A percentile compares a stretch with the other conserved stretches of the same genome.
Evolutionary conservation across 1,140 invertebrate species (phyloP).

Genomic region (Caerostris extrusa): DNA sequence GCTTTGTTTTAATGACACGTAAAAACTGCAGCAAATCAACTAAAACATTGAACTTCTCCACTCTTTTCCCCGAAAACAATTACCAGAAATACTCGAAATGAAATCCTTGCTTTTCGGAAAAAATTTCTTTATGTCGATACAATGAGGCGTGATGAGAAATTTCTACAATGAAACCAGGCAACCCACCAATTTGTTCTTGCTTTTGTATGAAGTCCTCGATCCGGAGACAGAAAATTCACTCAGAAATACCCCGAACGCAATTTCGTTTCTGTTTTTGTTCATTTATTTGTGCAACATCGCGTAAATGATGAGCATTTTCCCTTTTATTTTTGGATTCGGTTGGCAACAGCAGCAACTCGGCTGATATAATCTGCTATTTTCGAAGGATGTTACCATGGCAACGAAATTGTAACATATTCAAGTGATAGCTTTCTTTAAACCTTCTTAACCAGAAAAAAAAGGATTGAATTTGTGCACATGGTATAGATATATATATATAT

Average conservation of each 20-base stretch:
- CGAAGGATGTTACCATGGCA: background rate
- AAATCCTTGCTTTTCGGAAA: too few relatives aligned
- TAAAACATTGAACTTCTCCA: too few relatives aligned
- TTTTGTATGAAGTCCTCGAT: background rate
- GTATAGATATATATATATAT: background rate
- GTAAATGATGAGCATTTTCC: slow-evolving; percentile 18
- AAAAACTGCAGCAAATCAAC: too few relatives aligned
- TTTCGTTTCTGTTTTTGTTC: slow-evolving; percentile 3
- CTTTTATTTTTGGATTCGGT: background rate
- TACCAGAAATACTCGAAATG: too few relatives aligned
- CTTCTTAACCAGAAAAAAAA: background rate
- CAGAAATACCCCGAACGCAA: background rate
- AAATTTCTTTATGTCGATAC: background rate
- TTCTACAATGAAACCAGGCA: background rate
- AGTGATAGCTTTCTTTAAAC: slow-evolving; percentile 19
- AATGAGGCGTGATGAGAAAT: background rate
- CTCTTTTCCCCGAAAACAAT: too few relatives aligned
- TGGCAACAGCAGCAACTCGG: background rate
- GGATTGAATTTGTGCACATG: background rate
- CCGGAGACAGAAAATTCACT: background rate
- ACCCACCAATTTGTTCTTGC: background rate
- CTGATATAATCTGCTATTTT: background rate
- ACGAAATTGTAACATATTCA: slow-evolving; percentile 4
- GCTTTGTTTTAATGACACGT: too few relatives aligned
- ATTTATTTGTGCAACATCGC: slow-evolving; percentile 26